A percentile compares a stretch with the other conserved stretches of the same genome.
Evolutionary conservation across 2,888 invertebrate species (phyloP).

Genomic region (Torymus tubicola): DNA sequence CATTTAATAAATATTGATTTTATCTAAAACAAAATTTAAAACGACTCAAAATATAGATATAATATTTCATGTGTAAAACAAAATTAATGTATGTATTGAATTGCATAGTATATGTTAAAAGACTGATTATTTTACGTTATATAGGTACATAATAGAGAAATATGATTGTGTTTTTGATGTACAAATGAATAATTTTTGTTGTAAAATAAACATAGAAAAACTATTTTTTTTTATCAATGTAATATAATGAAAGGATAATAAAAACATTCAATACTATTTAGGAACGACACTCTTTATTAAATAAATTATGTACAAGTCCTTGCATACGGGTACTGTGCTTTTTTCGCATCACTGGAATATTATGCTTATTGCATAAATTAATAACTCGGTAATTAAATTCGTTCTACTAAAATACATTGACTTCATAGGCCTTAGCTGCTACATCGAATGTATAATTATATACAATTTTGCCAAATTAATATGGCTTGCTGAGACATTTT

Average conservation of each 20-base stretch:
- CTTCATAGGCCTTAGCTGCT: constrained; percentile 72
- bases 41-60: too few species aligned
- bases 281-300: constrained; percentile 72
- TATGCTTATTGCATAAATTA: constrained; percentile 66
- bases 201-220: too few species aligned
- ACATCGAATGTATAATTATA: constrained; percentile 66
- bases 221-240: too few species aligned
- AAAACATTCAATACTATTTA: constrained; percentile 49
- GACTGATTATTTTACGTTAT: too few species aligned
- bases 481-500: constrained; percentile 59
- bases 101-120: too few species aligned
- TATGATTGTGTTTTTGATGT: too few species aligned
- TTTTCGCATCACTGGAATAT: constrained; percentile 67
- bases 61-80: too few species aligned
- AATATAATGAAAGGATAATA: background rate
- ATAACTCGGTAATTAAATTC: constrained; percentile 66
- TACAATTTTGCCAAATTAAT: constrained; percentile 63
- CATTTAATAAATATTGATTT: too few species aligned
- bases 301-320: constrained; percentile 74
- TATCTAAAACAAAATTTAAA: too few species aligned
- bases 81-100: too few species aligned
- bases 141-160: too few species aligned
- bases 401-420: constrained; percentile 73
- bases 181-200: too few species aligned
- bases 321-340: constrained; percentile 64